Conservation (phyloP, 92 coral and sea anemone genomes). For the Actinernus sp. region DNA sequence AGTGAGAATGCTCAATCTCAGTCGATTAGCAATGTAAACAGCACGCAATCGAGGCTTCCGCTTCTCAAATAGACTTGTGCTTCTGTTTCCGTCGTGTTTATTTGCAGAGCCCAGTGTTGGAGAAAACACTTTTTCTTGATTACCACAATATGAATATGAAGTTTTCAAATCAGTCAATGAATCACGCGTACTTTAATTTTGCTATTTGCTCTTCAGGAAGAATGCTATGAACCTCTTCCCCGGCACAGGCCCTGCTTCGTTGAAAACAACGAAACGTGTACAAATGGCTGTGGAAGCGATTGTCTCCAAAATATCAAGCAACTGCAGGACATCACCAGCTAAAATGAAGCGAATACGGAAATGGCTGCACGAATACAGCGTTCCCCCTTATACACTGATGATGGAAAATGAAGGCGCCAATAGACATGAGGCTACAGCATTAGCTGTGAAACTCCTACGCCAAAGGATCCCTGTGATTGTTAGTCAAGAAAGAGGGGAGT, state of each 20-base stretch:
- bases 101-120: no score
- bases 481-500: slow-evolving; percentile 47
- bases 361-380: slow-evolving; percentile 14
- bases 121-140: no score
- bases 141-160: no score
- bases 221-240: slow-evolving; percentile 14
- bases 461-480: slow-evolving; percentile 75
- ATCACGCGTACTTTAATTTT: no score
- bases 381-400: background rate
- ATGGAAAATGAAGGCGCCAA: slow-evolving; percentile 10
- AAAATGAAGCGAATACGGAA: slow-evolving; percentile 64
- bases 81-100: no score
- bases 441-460: slow-evolving; percentile 43
- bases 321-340: slow-evolving; percentile 64
- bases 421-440: slow-evolving; percentile 8
- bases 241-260: slow-evolving; percentile 25
- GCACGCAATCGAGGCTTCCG: no score
- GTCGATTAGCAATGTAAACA: no score
- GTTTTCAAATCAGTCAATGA: no score
- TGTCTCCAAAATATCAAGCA: slow-evolving; percentile 22
- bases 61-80: no score
- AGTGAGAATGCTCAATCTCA: no score
- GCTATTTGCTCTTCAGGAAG: no score
- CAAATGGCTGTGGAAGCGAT: slow-evolving; percentile 32
- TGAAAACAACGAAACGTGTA: slow-evolving; percentile 34